Base-by-base conservation (phyloP, 2,888 invertebrate species). In the Caenorhabditis sp. region DNA sequence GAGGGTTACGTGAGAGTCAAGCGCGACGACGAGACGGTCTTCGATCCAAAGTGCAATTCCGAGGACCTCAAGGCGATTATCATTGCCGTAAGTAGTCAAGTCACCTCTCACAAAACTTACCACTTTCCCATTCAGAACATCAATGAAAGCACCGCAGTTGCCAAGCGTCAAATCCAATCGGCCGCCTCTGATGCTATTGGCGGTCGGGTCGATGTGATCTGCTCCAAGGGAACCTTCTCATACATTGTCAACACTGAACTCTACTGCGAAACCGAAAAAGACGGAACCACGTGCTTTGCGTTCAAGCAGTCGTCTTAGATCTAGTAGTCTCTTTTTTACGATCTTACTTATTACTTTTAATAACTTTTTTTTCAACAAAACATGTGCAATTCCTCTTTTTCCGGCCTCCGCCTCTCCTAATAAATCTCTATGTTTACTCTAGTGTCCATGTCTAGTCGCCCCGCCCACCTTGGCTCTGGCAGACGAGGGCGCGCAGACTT, bases 241-340 rank as follows among this genome's bases (percentile, higher is more conserved):
- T 90, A 90, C 87, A 87, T 90, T 64, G 89, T 90, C 64, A 89
- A 88, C 69, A 88, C 87, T 26, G 85, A 86, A 60, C 26, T 86
- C 20, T 88, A 85, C 69, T 88, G 86, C 56, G 86, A 86, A 35
- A 85, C 85, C 9, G 85, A 81, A 70, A 81, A 83, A 56, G 78
- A 88, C 69, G 90, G 89, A 56, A 88, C 89, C 60, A 90, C 90
- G 1, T 90, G 90, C 68, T 87, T 90, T 64, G 90, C 89, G 53
- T 90, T 89, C 85, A 83, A 87, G 37, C 90, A 90, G 65, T 87
- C 87, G 64, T 76, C 74, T 37, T 82, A 82, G 40, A 55, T 22
- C 20, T 55, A 61, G 50, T 32, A 32, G 32, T n/a, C n/a, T n/a
- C n/a, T n/a, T n/a, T n/a, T n/a, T n/a, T n/a, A 32, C 32, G 32